Evolutionary conservation across 1,140 invertebrate genomes (phyloP).

Genomic region (Drosophila navojoa): DNA sequence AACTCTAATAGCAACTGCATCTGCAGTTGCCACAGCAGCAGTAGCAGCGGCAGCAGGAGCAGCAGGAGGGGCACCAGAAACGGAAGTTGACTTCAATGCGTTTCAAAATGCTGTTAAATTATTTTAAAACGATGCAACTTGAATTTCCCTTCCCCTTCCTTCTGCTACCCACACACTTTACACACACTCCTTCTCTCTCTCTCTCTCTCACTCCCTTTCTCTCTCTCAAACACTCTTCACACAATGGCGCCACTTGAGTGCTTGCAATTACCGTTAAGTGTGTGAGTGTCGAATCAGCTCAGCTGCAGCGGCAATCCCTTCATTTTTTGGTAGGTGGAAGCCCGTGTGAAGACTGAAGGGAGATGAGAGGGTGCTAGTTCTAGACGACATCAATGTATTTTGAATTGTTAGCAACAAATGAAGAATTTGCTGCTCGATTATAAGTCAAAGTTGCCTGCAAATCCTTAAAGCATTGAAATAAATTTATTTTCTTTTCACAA

Average conservation of each 20-base stretch:
- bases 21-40: constrained; percentile 40
- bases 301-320: constrained; percentile 32
- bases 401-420: constrained; percentile 28
- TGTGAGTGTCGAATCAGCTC: constrained; percentile 38
- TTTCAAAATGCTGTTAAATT: constrained; percentile 80
- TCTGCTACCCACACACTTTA: not conserved
- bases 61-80: constrained; percentile 39
- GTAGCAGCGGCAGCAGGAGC: constrained; percentile 31
- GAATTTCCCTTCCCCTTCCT: not conserved
- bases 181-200: not conserved
- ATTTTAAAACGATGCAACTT: constrained; percentile 73
- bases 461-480: too few species aligned
- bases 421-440: not conserved
- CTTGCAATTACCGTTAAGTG: constrained; percentile 75
- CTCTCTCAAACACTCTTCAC: constrained; percentile 14
- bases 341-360: not conserved
- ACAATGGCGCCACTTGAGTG: constrained; percentile 78
- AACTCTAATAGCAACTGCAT: constrained; percentile 38
- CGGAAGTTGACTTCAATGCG: constrained; percentile 78
- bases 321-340: not conserved
- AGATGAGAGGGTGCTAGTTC: constrained; percentile 1
- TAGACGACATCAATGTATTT: constrained; percentile 36
- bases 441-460: too few species aligned
- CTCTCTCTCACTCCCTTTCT: constrained; percentile 4
- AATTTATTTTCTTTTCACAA: too few species aligned